Conservation (phyloP, 2,888 invertebrate species). For the Drosophila vallismaia region DNA sequence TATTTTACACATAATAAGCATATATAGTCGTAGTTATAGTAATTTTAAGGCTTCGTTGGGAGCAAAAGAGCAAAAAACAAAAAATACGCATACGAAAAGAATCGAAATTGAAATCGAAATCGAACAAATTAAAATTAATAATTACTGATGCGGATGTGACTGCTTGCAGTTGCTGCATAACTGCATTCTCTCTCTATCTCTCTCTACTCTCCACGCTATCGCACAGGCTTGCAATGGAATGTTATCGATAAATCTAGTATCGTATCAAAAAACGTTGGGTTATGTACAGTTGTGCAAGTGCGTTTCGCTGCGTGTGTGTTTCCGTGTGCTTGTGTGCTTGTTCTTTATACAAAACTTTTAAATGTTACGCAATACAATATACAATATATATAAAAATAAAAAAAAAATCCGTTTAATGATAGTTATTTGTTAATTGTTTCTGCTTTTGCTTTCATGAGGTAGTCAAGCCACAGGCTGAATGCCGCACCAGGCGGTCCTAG, state of each 20-base stretch:
- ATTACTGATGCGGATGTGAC: constrained; percentile 81
- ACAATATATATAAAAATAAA: not conserved
- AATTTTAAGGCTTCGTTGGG: constrained; percentile 35
- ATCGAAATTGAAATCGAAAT: constrained; percentile 30
- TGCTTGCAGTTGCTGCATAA: constrained; percentile 63
- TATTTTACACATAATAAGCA: constrained; percentile 28
- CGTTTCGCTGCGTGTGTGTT: constrained; percentile 7
- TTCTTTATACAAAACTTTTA: constrained; percentile 6
- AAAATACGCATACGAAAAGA: constrained; percentile 28
- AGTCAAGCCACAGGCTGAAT: constrained; percentile 70
- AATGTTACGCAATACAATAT: constrained; percentile 1
- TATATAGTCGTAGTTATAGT: constrained; percentile 17
- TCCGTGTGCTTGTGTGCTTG: constrained; percentile 23
- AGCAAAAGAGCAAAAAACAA: constrained; percentile 26
- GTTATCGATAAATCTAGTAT: constrained; percentile 61
- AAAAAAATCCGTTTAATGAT: constrained; percentile 36
- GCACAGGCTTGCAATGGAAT: constrained; percentile 56
- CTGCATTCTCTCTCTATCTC: constrained; percentile 34
- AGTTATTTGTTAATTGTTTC: constrained; percentile 41
- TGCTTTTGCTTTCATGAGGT: constrained; percentile 61
- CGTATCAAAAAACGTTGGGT: constrained; percentile 57
- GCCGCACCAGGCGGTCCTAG: constrained; percentile 47
- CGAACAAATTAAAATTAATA: constrained; percentile 78
- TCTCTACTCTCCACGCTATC: constrained; percentile 26
- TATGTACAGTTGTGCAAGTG: constrained; percentile 60